A percentile compares a stretch with the other conserved stretches of the same genome.
phyloP scores from a whole-genome alignment of 2,888 invertebrate species.

The Andrena marginata region DNA sequence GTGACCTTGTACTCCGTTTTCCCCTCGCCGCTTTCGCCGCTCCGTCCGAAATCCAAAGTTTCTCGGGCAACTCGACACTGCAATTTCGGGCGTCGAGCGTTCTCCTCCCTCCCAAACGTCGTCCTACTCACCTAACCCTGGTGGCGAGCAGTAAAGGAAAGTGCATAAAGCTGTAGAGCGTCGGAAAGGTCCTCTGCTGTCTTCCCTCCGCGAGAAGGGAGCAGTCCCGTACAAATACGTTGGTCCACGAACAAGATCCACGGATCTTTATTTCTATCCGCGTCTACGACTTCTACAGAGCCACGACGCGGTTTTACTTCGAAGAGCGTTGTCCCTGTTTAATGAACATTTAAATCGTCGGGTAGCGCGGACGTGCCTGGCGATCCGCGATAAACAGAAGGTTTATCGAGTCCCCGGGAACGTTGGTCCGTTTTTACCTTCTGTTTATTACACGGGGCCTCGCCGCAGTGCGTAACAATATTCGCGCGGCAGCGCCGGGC shows the following conservation, averaged over 20 bases:
- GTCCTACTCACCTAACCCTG: constrained; percentile 70
- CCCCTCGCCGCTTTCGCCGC: constrained; percentile 67
- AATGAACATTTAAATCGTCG: constrained; percentile 38
- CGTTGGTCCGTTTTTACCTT: constrained; percentile 18
- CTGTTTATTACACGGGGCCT: constrained; percentile 40
- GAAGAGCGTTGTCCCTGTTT: constrained; percentile 15
- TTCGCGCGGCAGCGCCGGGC: constrained; percentile 65
- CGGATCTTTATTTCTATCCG: constrained; percentile 27
- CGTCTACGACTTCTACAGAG: background rate
- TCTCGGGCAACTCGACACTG: constrained; percentile 82
- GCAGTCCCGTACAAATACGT: constrained; percentile 47
- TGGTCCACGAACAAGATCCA: constrained; percentile 8
- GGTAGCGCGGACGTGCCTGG: background rate
- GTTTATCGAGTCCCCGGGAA: constrained; percentile 49
- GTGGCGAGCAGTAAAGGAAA: constrained; percentile 78
- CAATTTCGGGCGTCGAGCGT: constrained; percentile 82
- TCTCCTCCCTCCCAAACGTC: constrained; percentile 63
- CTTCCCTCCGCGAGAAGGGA: constrained; percentile 31
- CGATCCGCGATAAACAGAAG: constrained; percentile 23
- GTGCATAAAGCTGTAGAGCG: constrained; percentile 82
- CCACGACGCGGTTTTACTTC: constrained; percentile 10
- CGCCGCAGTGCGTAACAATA: constrained; percentile 63
- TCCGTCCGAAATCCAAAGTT: constrained; percentile 82
- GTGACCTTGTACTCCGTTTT: constrained; percentile 83
- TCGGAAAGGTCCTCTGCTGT: constrained; percentile 64